Base-by-base conservation (phyloP, 2,113 vertebrate species). In the Microtus oregoni region DNA sequence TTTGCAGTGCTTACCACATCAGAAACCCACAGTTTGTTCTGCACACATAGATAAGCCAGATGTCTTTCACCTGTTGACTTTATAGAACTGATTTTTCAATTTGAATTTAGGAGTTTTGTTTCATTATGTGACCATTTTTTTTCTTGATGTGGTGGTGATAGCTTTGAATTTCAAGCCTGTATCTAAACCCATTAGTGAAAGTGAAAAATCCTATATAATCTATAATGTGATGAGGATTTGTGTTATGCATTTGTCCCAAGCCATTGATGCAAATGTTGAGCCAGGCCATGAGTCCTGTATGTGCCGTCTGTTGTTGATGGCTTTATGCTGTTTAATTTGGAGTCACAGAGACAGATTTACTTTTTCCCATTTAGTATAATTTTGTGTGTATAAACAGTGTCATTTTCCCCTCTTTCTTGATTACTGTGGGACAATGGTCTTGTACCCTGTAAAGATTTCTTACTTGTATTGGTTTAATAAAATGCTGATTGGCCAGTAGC, bases 91-190 rank as follows among this genome's bases (percentile, higher is more conserved):
- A 73, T 12, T 79, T 87, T 78, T 90, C 78, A 90, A 32, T 44
- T 47, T 90, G 75, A 55, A 83, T 93, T 90, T 86, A 91, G 20
- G 55, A 44, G 35, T 91, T 22, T 79, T 67, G 32, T 76, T 92
- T 28, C 94, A n/a, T 75, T 81, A 26, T 19, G 10, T 52, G 28
- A 32, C 14, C 15, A 20, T 63, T 17, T 3, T 68, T 67, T 86
- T 89, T 89, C 68, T 32, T 88, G 47, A 90, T 94, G 88, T 19
- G 82, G 4, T 70, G 75, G 61, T 70, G 44, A 70, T 17, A 35
- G 17, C 78, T 96, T 96, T 90, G 26, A 76, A 70, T 50, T 65
- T 86, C 61, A 86, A 63, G 24, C 24, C 32, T 47, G 1, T 55
- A 38, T 38, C 3, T 82, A 24, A 83, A 9, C 9, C 12, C 38